phyloP scores from a whole-genome alignment of 2,888 invertebrate genomes.

The Fragum fragum region DNA sequence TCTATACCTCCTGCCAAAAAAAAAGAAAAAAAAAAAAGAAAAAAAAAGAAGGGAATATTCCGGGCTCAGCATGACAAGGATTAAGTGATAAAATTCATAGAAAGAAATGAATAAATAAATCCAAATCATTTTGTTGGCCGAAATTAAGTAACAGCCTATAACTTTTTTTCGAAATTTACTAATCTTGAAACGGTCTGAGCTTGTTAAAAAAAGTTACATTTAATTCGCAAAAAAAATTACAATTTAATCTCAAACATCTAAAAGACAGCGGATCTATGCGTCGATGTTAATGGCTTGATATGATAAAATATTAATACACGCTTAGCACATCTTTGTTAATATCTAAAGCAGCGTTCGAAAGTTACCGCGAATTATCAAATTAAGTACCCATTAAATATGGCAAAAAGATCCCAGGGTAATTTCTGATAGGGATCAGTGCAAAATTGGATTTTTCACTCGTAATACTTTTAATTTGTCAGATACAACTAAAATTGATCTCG shows the following conservation, averaged over 20 bases:
- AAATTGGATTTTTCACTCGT: conserved; percentile 15
- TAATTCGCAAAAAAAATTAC: not conserved
- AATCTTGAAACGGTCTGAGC: too few species aligned
- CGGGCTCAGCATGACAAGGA: too few species aligned
- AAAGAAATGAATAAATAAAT: too few species aligned
- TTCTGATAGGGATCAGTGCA: not conserved
- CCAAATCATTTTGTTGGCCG: too few species aligned
- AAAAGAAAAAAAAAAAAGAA: too few species aligned
- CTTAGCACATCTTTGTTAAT: conserved; percentile 5
- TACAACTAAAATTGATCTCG: not conserved
- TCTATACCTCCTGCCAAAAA: too few species aligned
- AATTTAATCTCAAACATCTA: not conserved
- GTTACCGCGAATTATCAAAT: conserved; percentile 10
- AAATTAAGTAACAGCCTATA: too few species aligned
- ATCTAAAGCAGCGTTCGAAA: conserved; percentile 22
- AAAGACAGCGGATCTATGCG: not conserved
- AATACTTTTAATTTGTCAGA: not conserved
- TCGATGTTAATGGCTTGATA: not conserved
- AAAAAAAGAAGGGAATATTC: too few species aligned
- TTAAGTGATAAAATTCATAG: too few species aligned
- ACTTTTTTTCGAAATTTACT: too few species aligned
- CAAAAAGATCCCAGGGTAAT: conserved; percentile 2
- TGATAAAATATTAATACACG: conserved; percentile 7
- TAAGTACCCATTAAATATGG: conserved; percentile 3
- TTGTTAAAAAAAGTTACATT: conserved; percentile 4